A percentile compares a stretch with the other conserved stretches of the same genome.
Evolutionary conservation across 2,797 vertebrate species (phyloP).

Genomic region (Discoglossus pictus): DNA sequence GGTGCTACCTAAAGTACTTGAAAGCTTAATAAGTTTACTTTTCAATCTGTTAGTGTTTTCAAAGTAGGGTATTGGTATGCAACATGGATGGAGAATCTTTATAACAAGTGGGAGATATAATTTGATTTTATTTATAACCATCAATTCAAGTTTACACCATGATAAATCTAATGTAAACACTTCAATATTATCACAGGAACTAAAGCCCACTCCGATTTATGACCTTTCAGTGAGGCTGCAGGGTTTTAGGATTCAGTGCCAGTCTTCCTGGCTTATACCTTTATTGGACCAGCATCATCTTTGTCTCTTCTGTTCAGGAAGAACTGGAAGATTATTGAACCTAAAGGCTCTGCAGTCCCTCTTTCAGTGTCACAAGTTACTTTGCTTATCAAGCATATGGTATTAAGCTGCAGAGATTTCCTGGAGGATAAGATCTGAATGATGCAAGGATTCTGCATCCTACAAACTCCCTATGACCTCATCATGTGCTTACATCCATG

Average conservation of each 20-base stretch:
- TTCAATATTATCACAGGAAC: neutral
- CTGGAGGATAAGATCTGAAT: too few relatives aligned
- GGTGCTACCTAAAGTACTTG: slow-evolving; percentile 44
- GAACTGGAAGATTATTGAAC: neutral
- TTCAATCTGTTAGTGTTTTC: neutral
- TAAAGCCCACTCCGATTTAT: neutral
- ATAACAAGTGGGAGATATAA: too few relatives aligned
- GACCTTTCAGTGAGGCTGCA: slow-evolving; percentile 6
- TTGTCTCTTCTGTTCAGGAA: neutral
- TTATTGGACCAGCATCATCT: neutral
- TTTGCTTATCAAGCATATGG: neutral
- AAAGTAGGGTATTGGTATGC: neutral
- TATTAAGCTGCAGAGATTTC: neutral
- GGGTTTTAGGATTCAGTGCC: neutral
- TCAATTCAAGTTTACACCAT: too few relatives aligned
- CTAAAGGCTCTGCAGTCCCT: neutral
- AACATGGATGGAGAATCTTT: too few relatives aligned
- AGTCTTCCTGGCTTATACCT: neutral
- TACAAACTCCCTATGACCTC: neutral
- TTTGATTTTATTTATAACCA: too few relatives aligned
- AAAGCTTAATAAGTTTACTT: too few relatives aligned
- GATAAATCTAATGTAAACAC: slow-evolving; percentile 4
- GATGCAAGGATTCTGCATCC: neutral
- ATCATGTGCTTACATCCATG: neutral
- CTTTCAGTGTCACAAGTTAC: neutral